Evolutionary conservation across 2,797 vertebrate species (phyloP), one percentile per base, ranked within the genome.

Genomic region (Melanotaenia boesemani): DNA sequence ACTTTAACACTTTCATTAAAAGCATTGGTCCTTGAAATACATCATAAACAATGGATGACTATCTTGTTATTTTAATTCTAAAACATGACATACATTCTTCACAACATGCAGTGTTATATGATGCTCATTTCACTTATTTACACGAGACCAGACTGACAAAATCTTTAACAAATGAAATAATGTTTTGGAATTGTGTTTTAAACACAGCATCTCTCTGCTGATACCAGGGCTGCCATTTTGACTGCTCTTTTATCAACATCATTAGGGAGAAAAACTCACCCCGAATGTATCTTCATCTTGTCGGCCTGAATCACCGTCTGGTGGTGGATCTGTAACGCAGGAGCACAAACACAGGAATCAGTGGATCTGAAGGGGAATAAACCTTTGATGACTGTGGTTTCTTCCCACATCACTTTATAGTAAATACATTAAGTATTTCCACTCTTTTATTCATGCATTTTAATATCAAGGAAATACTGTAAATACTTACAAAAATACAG

Each of bases 201-300:
- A 76, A 34, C 67, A 6, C 54, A 67, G 56, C 54, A 13, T 61
- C 65, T 76, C 72, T 77, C 32, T 37, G 57, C n/a, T 2, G 41
- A 76, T 54, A 72, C 37, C 41, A 20, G 63, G 8, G 79, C 72
- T 69, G 28, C 72, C 72, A 8, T 77, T 80, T 82, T 26, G 81
- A 62, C 72, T 78, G 58, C 70, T 60, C 58, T 74, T 84, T 84
- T 73, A 74, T 76, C 70, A 80, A 72, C 83, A 86, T 81, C 76
- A 79, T 74, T 74, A 79, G 39, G 59, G 39, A 70, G 41, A 70
- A 74, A 80, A 55, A 95, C 97, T 97, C 92, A 99, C 98, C 95
- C 98, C 97, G 68, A 99, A 99, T 26, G 96, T 98, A 80, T 99
- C 98, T 92, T 99, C 98, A 56, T 99, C 97, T 5, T 97, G 96